Percentiles rank a stretch among this genome's conserved stretches.
Conservation (phyloP, 2,113 vertebrate species). For the Rutilus rutilus region DNA sequence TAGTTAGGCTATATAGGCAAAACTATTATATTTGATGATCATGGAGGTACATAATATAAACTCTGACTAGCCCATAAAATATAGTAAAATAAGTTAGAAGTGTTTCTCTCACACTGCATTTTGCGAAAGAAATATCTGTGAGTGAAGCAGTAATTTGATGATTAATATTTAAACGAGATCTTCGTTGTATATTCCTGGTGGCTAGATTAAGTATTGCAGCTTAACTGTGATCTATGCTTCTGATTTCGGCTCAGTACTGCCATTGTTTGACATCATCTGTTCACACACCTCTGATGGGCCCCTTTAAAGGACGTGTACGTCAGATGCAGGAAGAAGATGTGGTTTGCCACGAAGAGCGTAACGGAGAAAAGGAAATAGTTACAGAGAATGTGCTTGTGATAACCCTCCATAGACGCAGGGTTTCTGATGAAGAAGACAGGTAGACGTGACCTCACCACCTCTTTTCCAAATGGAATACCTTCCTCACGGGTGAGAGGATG, state of each 20-base stretch:
- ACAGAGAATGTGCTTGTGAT: slow-evolving; percentile 72
- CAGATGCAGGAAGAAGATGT: slow-evolving; percentile 72
- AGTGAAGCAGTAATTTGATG: not conserved
- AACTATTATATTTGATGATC: not conserved
- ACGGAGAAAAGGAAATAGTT: slow-evolving; percentile 77
- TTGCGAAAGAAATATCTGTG: not conserved
- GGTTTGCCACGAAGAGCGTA: slow-evolving; percentile 74
- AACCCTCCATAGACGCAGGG: slow-evolving; percentile 59
- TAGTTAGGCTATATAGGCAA: not conserved
- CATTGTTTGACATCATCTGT: slow-evolving; percentile 32
- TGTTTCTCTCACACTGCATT: not conserved
- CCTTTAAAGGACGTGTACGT: slow-evolving; percentile 29
- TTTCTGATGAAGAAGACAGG: slow-evolving; percentile 67
- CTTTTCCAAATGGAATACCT: slow-evolving; percentile 77
- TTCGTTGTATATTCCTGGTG: not conserved
- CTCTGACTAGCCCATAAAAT: not conserved
- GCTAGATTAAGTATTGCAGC: not conserved
- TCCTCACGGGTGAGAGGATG: slow-evolving; percentile 62
- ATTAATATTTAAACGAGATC: not conserved
- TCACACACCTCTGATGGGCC: slow-evolving; percentile 40
- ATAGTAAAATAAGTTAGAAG: not conserved
- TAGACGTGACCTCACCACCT: slow-evolving; percentile 59
- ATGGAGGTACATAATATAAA: not conserved
- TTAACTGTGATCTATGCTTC: not conserved
- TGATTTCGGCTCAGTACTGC: not conserved